phyloP scores from a whole-genome alignment of 2,797 vertebrate species.

The Characodon lateralis region DNA sequence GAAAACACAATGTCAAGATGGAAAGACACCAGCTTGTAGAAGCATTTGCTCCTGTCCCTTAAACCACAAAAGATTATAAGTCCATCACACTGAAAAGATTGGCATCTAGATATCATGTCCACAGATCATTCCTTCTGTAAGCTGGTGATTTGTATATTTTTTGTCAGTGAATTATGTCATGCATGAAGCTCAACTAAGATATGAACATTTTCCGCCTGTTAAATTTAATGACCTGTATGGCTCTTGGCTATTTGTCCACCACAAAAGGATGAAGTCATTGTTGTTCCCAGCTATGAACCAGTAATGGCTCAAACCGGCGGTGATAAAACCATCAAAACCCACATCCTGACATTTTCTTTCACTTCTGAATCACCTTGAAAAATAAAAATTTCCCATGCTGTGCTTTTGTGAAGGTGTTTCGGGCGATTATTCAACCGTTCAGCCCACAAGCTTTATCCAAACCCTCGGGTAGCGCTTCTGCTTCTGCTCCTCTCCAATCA shows the following conservation, averaged over 20 bases:
- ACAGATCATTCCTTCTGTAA: not conserved
- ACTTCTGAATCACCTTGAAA: conserved; percentile 32
- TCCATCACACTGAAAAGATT: no score
- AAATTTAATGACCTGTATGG: not conserved
- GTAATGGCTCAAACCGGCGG: not conserved
- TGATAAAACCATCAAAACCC: conserved; percentile 8
- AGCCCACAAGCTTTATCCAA: conserved; percentile 27
- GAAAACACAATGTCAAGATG: no score
- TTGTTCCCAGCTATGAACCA: not conserved
- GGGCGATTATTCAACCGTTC: conserved; percentile 30
- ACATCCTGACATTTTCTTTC: conserved; percentile 38
- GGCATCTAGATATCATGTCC: no score
- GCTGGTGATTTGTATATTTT: not conserved
- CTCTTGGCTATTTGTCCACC: not conserved
- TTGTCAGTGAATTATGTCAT: no score
- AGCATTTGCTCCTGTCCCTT: no score
- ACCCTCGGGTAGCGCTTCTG: conserved; percentile 36
- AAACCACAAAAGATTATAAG: no score
- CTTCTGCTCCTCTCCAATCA: conserved; percentile 30
- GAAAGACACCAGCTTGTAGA: no score
- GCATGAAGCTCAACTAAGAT: not conserved
- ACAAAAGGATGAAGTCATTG: conserved; percentile 5
- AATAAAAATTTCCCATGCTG: conserved; percentile 28
- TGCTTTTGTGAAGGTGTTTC: conserved; percentile 35
- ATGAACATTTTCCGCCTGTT: not conserved